Evolutionary conservation across 2,888 invertebrate genomes (phyloP).

Genomic region (Perizoma flavofasciatum): DNA sequence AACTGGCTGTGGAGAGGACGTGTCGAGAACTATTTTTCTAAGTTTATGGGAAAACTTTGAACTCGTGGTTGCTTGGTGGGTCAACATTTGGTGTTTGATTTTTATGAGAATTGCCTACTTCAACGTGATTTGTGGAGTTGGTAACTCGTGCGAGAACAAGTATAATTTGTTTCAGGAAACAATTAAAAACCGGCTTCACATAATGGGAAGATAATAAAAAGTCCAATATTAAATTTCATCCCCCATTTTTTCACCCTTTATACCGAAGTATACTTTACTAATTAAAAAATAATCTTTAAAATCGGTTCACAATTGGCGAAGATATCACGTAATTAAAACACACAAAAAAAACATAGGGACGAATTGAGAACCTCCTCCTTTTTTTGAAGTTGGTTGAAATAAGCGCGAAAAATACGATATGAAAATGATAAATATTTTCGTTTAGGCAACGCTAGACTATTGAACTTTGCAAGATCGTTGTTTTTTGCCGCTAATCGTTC

Average conservation of each 20-base stretch:
- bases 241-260: no score
- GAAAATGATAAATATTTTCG: constrained; percentile 4
- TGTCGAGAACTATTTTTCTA: constrained; percentile 70
- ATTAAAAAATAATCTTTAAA: no score
- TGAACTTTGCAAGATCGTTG: constrained; percentile 28
- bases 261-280: no score
- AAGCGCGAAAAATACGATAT: not conserved
- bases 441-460: constrained; percentile 19
- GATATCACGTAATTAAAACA: no score
- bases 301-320: no score
- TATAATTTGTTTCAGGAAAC: no score
- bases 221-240: no score
- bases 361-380: no score
- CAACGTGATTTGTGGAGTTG: constrained; percentile 34
- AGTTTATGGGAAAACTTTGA: constrained; percentile 76
- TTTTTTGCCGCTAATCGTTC: constrained; percentile 38
- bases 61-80: constrained; percentile 52
- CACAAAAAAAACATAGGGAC: no score
- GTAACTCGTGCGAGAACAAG: not conserved
- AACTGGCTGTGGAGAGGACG: constrained; percentile 41
- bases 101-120: constrained; percentile 43
- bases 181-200: no score
- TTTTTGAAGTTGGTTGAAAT: no score
- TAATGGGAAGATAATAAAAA: no score
- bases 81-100: constrained; percentile 64